These are phyloP conservation scores for Philotrypesis tridentata DNA, from an alignment of 1,140 invertebrate genomes.

Conservation along the genomic window DNA sequence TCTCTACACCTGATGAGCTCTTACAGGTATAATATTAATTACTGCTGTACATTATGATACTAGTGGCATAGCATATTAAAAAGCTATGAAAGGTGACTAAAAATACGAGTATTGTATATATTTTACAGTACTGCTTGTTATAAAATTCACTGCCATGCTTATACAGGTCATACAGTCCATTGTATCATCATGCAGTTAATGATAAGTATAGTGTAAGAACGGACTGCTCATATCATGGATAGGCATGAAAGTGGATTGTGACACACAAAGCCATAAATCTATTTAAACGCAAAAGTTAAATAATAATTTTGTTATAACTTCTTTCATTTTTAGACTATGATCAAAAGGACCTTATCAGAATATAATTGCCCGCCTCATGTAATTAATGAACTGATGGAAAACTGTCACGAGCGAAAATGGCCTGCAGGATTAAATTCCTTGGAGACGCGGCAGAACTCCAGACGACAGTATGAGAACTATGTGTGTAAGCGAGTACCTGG, in stretches of 20 bases:
- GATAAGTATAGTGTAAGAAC: no score
- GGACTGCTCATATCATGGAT: no score
- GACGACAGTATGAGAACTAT: slow-evolving; percentile 94
- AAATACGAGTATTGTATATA: no score
- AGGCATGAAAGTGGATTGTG: no score
- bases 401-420: slow-evolving; percentile 96
- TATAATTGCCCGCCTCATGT: slow-evolving; percentile 94
- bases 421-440: slow-evolving; percentile 92
- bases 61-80: no score
- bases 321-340: slow-evolving; percentile 81
- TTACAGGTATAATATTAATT: slow-evolving; percentile 82
- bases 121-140: no score
- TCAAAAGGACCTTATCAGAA: slow-evolving; percentile 92
- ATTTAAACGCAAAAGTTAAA: slow-evolving; percentile 5
- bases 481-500: slow-evolving; percentile 94
- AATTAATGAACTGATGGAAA: slow-evolving; percentile 96
- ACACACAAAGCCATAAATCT: no score
- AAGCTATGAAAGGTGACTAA: no score
- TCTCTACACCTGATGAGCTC: slow-evolving; percentile 94
- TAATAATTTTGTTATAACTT: background rate
- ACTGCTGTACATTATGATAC: no score
- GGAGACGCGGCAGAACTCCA: slow-evolving; percentile 94
- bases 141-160: no score
- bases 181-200: no score
- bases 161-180: no score